phyloP scores from a whole-genome alignment of 1,140 invertebrate genomes.

The Procambarus clarkii region DNA sequence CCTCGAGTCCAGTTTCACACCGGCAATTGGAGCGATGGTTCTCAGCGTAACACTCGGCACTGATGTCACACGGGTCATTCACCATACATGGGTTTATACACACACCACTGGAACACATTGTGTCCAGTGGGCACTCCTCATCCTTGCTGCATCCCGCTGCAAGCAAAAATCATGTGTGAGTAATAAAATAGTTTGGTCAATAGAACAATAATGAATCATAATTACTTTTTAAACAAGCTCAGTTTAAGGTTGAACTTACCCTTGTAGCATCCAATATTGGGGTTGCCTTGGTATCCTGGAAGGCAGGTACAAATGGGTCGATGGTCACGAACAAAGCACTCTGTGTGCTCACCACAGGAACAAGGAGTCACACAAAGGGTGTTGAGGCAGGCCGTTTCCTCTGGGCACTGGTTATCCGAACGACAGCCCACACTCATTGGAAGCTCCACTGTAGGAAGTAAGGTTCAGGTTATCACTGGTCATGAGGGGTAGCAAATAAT shows the following conservation, averaged over 20 bases:
- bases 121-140: conserved; percentile 85
- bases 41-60: conserved; percentile 88
- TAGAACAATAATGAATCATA: neutral
- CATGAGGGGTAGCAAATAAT: neutral
- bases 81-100: conserved; percentile 87
- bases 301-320: conserved; percentile 75
- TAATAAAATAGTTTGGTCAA: neutral
- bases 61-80: conserved; percentile 85
- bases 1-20: conserved; percentile 74
- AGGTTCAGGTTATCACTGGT: conserved; percentile 4
- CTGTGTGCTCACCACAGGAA: conserved; percentile 83
- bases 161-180: neutral
- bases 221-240: neutral
- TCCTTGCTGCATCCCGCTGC: conserved; percentile 85
- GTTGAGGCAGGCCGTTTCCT: conserved; percentile 83
- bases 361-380: conserved; percentile 87
- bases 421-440: conserved; percentile 83
- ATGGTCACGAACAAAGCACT: conserved; percentile 80
- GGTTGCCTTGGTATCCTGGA: conserved; percentile 75
- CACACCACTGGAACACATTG: conserved; percentile 88
- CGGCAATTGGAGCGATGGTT: conserved; percentile 79
- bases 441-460: conserved; percentile 76
- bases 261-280: conserved; percentile 73
- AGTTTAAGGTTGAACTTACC: conserved; percentile 40
- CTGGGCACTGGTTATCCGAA: conserved; percentile 84